phyloP scores from a whole-genome alignment of 2,797 vertebrate species.

The Spondyliosoma cantharus region DNA sequence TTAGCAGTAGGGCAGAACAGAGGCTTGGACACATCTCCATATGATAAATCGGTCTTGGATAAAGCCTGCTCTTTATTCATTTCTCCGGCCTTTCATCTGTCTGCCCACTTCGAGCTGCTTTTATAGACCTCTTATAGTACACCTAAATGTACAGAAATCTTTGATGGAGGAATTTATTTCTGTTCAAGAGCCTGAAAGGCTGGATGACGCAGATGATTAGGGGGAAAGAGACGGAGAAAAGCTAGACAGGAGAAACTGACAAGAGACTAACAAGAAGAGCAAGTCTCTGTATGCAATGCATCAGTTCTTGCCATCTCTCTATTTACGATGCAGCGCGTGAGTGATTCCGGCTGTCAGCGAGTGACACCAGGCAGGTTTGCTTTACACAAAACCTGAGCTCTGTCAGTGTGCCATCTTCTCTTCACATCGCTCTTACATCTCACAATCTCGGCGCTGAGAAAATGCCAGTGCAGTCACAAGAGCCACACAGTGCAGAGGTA shows the following conservation, averaged over 20 bases:
- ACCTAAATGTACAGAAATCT: conserved; percentile 36
- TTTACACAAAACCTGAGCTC: conserved; percentile 14
- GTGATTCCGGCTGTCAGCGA: conserved; percentile 40
- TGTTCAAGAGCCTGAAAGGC: conserved; percentile 1
- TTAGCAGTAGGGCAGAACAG: conserved; percentile 27
- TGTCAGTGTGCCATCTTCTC: conserved; percentile 24
- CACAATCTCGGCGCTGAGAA: conserved; percentile 24
- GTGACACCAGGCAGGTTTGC: conserved; percentile 37
- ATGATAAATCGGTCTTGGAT: conserved; percentile 35
- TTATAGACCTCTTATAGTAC: conserved; percentile 25
- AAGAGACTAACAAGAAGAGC: conserved; percentile 19
- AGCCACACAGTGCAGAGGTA: neutral
- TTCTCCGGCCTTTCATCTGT: conserved; percentile 32
- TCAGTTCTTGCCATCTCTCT: conserved; percentile 37
- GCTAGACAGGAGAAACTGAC: neutral
- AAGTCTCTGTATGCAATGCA: conserved; percentile 35
- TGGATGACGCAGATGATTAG: conserved; percentile 13
- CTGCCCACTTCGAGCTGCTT: conserved; percentile 25
- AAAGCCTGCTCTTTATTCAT: conserved; percentile 40
- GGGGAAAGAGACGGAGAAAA: neutral
- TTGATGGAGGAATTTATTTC: conserved; percentile 39
- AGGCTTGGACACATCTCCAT: conserved; percentile 26
- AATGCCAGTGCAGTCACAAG: conserved; percentile 39
- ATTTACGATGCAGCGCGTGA: conserved; percentile 29
- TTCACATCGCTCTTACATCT: conserved; percentile 35